These are phyloP conservation scores for Raillietiella orientalis DNA, from an alignment of 2,888 invertebrate genomes.

Conservation along the genomic window DNA sequence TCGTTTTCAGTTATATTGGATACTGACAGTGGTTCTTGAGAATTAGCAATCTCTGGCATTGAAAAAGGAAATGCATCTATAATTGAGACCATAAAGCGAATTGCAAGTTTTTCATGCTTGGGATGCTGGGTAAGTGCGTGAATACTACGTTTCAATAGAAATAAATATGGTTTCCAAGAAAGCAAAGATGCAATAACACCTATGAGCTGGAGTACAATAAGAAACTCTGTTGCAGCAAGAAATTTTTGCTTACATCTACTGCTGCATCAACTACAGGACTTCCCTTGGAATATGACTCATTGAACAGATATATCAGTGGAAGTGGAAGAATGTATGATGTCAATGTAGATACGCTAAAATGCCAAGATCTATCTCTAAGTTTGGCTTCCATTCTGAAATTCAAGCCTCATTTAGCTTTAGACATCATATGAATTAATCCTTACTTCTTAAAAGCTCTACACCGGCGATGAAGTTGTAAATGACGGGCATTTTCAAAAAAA, in stretches of 20 bases:
- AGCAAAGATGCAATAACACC: conserved; percentile 37
- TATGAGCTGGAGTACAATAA: conserved; percentile 12
- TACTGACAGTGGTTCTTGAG: too few species aligned
- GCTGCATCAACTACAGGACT: conserved; percentile 53
- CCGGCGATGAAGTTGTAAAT: conserved; percentile 54
- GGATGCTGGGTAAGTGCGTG: conserved; percentile 29
- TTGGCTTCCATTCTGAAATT: conserved; percentile 4
- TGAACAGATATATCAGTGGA: conserved; percentile 40
- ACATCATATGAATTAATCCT: conserved; percentile 8
- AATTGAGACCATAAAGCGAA: conserved; percentile 37
- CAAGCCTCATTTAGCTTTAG: conserved; percentile 7
- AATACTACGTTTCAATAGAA: conserved; percentile 44
- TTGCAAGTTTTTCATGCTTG: conserved; percentile 49
- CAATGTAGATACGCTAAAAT: conserved; percentile 31
- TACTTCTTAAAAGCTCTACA: conserved; percentile 40
- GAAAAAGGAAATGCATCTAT: conserved; percentile 73
- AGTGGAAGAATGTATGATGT: conserved; percentile 59
- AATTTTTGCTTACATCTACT: conserved; percentile 20
- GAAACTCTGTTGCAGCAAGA: neutral
- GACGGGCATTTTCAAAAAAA: conserved; percentile 74
- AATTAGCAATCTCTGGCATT: too few species aligned
- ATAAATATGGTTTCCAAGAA: conserved; percentile 68
- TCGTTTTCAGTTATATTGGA: conserved; percentile 1
- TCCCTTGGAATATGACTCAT: conserved; percentile 35
- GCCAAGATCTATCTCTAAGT: conserved; percentile 20